These are phyloP conservation scores for Apodemia mormo DNA, from an alignment of 2,888 invertebrate species.

Conservation along the genomic window DNA sequence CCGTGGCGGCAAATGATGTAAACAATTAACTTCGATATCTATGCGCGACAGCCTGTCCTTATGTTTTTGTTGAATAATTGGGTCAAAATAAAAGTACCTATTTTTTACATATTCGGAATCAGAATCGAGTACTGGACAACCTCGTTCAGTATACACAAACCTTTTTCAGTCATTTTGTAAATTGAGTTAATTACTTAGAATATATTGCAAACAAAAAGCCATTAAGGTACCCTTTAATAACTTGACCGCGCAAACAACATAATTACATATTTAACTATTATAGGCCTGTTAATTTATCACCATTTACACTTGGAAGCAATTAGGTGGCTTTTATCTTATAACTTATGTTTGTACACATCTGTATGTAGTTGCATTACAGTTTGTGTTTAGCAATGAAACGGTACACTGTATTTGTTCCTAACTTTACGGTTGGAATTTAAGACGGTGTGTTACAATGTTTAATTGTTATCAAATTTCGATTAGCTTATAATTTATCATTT, in stretches of 20 bases:
- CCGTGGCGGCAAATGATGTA: too few species aligned
- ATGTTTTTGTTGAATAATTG: too few species aligned
- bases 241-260: not conserved
- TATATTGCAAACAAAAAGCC: not conserved
- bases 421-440: not conserved
- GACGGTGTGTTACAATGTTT: slow-evolving; percentile 9
- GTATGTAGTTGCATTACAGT: slow-evolving; percentile 10
- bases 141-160: too few species aligned
- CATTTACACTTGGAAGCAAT: slow-evolving; percentile 9
- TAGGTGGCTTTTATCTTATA: slow-evolving; percentile 11
- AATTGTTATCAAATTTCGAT: slow-evolving; percentile 48
- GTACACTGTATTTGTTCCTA: slow-evolving; percentile 20
- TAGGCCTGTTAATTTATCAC: slow-evolving; percentile 13
- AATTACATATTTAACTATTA: slow-evolving; percentile 6
- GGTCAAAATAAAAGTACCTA: too few species aligned
- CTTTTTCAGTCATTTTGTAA: not conserved
- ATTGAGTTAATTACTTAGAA: not conserved
- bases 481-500: slow-evolving; percentile 59
- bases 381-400: slow-evolving; percentile 22
- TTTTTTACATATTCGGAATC: too few species aligned
- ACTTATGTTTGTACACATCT: slow-evolving; percentile 5
- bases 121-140: too few species aligned
- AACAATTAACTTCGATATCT: too few species aligned
- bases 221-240: slow-evolving; percentile 3
- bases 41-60: too few species aligned